Conservation (phyloP, 2,888 invertebrate genomes). For the Apoda limacodes region DNA sequence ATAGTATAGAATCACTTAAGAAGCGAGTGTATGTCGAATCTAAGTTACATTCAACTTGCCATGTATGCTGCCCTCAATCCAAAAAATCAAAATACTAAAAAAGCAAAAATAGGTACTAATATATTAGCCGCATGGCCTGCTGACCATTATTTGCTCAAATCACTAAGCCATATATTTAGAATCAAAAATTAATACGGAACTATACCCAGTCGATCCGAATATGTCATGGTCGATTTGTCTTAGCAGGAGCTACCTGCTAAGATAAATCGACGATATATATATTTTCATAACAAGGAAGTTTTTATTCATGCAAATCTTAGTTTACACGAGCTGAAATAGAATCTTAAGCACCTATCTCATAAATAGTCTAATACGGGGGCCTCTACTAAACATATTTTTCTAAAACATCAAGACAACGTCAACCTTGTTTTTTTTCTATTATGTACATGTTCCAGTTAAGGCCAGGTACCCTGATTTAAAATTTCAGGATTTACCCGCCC, state of each 20-base stretch:
- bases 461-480: too few species aligned
- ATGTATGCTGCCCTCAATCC: too few species aligned
- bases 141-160: constrained; percentile 33
- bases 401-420: constrained; percentile 28
- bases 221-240: constrained; percentile 55
- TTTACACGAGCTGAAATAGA: constrained; percentile 62
- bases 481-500: too few species aligned
- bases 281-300: constrained; percentile 56
- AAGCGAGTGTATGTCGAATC: too few species aligned
- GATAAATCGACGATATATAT: too few species aligned
- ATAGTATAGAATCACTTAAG: too few species aligned
- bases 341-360: constrained; percentile 54
- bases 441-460: too few species aligned
- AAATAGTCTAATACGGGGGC: constrained; percentile 44
- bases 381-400: constrained; percentile 22
- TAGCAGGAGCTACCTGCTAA: too few species aligned
- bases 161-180: constrained; percentile 45
- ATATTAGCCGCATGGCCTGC: constrained; percentile 31
- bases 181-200: constrained; percentile 44
- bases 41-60: too few species aligned
- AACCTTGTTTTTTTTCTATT: too few species aligned
- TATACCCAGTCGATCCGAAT: constrained; percentile 46
- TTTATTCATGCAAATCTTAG: constrained; percentile 59
- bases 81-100: too few species aligned
- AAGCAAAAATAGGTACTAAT: too few species aligned